A percentile compares a stretch with the other conserved stretches of the same genome.
Evolutionary conservation across 2,888 invertebrate species (phyloP).

Genomic region (Hirudinaria manillensis): DNA sequence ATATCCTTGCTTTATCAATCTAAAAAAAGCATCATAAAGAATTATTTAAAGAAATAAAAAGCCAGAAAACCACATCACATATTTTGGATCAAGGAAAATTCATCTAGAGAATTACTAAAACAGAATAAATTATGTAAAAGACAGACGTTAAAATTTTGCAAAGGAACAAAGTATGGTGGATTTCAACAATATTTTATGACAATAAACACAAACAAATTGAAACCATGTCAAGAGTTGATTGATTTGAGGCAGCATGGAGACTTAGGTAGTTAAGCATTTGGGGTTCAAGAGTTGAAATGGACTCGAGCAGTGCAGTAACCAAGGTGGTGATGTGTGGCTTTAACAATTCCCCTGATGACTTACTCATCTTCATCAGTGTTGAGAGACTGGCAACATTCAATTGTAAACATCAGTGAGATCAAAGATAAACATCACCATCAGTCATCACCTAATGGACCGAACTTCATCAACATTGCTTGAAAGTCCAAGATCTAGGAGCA

Average conservation of each 20-base stretch:
- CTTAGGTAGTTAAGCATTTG: slow-evolving; percentile 73
- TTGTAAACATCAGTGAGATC: slow-evolving; percentile 9
- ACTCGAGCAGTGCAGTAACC: slow-evolving; percentile 76
- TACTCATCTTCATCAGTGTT: slow-evolving; percentile 78
- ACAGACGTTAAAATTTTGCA: too few species aligned
- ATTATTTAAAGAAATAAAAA: not conserved
- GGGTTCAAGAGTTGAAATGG: slow-evolving; percentile 72
- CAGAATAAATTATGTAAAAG: too few species aligned
- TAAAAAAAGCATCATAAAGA: slow-evolving; percentile 37
- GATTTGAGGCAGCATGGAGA: slow-evolving; percentile 61
- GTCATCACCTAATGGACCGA: slow-evolving; percentile 59
- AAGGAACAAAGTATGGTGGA: too few species aligned
- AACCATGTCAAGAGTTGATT: slow-evolving; percentile 29
- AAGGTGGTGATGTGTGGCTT: slow-evolving; percentile 74
- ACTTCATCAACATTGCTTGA: slow-evolving; percentile 73
- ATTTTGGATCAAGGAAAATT: too few species aligned
- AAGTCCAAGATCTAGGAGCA: slow-evolving; percentile 73
- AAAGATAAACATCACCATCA: not conserved
- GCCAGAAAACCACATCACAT: too few species aligned
- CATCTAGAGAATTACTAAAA: too few species aligned
- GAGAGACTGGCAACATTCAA: slow-evolving; percentile 61
- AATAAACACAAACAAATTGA: too few species aligned
- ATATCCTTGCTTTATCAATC: slow-evolving; percentile 71
- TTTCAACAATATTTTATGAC: too few species aligned
- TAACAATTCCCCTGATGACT: slow-evolving; percentile 69